Evolutionary conservation across 2,797 vertebrate genomes (phyloP), one percentile per base, ranked within the genome.

Genomic region (Trachurus trachurus): DNA sequence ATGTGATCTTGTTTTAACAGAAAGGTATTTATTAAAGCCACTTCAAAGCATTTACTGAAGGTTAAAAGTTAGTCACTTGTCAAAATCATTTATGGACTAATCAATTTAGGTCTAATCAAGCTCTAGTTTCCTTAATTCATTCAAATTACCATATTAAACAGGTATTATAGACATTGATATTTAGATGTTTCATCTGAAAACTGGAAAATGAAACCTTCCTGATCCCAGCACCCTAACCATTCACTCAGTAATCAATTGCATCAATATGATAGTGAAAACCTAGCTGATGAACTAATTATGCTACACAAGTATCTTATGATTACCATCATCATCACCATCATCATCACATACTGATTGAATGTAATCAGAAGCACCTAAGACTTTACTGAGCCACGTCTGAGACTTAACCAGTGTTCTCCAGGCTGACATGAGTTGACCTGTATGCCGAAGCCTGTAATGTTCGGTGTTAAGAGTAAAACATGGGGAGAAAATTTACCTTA

Each of bases 251-350:
- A 83, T 83, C 71, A 86, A 29, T 60, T 66, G 26, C 42, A 62
- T 81, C 64, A 78, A 76, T 74, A 59, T 71, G 69, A 68, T 66
- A 44, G 82, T 86, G 70, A 73, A 54, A 67, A 59, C 47, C 54
- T 42, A 26, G 64, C 16, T 81, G 62, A 85, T 70, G 73, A 73
- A 78, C 21, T 84, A 74, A 84, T 82, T 74, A 77, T 66, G 29
- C 29, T 31, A 66, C 42, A 85, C 54, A 62, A 71, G 56, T 15
- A 69, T 76, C 54, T 62, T 67, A 69, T 74, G 37, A 74, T 78
- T 39, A 80, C 71, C 4, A 81, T 62, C 31, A 72, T 77, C 42
- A 72, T 75, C 31, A 72, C 75, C 42, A 72, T 75, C 58, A 75
- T 26, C 34, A 17, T 66, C 73, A 34, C 31, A 34, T 34, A 34